Conservation (phyloP, 2,797 vertebrate species). For the Ptychobarbus kaznakovi region DNA sequence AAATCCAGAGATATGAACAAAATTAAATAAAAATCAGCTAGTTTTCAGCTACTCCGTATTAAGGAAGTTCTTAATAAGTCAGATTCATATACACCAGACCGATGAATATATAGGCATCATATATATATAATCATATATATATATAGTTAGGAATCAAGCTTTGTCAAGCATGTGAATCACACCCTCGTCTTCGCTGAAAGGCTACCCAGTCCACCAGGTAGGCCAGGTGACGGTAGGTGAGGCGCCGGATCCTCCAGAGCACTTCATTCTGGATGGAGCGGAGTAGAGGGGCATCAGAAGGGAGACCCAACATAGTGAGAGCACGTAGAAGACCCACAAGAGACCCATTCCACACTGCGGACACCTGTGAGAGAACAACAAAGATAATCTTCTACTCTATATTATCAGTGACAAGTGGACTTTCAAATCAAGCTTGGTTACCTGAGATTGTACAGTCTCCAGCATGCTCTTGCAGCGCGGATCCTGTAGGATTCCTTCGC, state of each 20-base stretch:
- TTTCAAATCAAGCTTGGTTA: constrained; percentile 55
- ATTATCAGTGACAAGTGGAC: background rate
- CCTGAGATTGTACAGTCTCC: constrained; percentile 68
- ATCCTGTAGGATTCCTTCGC: constrained; percentile 66
- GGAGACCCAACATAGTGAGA: constrained; percentile 73
- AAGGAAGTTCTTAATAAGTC: background rate
- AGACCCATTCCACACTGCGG: constrained; percentile 78
- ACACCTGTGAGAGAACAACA: constrained; percentile 71
- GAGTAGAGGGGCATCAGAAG: constrained; percentile 57
- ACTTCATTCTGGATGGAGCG: constrained; percentile 86
- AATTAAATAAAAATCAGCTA: no score
- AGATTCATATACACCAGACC: background rate
- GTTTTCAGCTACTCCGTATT: background rate
- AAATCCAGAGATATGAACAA: background rate
- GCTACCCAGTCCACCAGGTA: constrained; percentile 72
- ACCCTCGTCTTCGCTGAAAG: constrained; percentile 35
- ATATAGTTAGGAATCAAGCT: no score
- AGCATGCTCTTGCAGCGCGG: constrained; percentile 75
- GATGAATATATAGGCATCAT: background rate
- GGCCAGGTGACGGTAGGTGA: constrained; percentile 80
- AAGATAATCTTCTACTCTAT: background rate
- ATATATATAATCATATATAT: no score
- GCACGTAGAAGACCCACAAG: constrained; percentile 79
- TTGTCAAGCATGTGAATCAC: background rate
- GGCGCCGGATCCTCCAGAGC: constrained; percentile 85